A percentile compares a stretch with the other conserved stretches of the same genome.
Conservation (phyloP, 1,140 invertebrate species). For the Drosophila trapezifrons region DNA sequence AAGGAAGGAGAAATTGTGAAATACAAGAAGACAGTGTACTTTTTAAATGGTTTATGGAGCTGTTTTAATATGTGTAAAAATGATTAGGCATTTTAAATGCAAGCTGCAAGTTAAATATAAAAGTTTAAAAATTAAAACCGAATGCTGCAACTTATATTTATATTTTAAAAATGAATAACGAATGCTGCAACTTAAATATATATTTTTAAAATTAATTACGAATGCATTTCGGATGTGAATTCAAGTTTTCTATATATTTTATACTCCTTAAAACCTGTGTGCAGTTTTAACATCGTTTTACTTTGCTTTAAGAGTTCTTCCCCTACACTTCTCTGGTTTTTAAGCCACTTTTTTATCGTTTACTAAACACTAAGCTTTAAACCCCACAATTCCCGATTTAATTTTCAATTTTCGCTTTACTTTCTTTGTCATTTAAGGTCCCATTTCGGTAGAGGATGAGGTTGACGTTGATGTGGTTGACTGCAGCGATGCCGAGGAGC, state of each 20-base stretch:
- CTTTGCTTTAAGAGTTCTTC: neutral
- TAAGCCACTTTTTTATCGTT: neutral
- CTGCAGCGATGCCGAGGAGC: constrained; percentile 85
- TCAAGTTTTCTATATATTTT: neutral
- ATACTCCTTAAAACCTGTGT: neutral
- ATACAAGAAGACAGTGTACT: no score
- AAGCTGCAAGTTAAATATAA: no score
- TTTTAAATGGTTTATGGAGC: no score
- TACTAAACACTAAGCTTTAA: constrained; percentile 3
- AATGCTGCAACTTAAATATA: no score
- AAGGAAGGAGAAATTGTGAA: no score
- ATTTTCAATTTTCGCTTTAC: constrained; percentile 48
- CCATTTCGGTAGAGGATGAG: constrained; percentile 85
- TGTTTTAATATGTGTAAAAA: no score
- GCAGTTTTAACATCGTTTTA: neutral
- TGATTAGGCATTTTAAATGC: no score
- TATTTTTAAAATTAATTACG: neutral
- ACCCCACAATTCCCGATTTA: constrained; percentile 35
- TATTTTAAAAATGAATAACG: neutral
- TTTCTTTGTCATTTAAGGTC: constrained; percentile 72
- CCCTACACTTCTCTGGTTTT: neutral
- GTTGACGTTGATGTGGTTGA: constrained; percentile 86
- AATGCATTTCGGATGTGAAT: neutral
- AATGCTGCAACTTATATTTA: no score
- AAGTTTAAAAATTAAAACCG: neutral